Base-by-base conservation (phyloP, 2,888 invertebrate genomes). In the Lasiommata megera region DNA sequence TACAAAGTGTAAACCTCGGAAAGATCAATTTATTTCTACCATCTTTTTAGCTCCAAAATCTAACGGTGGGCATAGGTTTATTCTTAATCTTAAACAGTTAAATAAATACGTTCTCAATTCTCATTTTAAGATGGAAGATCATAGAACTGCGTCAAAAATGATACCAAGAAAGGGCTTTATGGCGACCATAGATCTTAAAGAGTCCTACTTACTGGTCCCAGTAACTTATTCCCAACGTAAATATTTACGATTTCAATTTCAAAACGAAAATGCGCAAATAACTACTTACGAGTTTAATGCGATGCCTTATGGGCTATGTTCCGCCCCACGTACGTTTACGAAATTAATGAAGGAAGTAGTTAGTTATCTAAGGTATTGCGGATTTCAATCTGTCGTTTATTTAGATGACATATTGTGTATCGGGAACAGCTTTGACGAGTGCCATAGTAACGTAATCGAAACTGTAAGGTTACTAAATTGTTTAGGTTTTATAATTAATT, bases 61-160 rank as follows among this genome's bases (percentile, higher is more conserved):
- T 18, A 18, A 41, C 6, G 18, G 41, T 6, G 18, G 18, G 3
- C 6, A 41, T 8, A 11, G 18, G 0, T 41, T 41, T 41, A 18
- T 41, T 11, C 11, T 41, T 2, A 41, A 41, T n/a, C 6, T 41
- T 0, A 41, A 41, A 40, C 17, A 8, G 3, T 18, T 40, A 40
- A 40, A 40, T 11, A 18, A 41, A 41, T 41, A 6, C 18, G 8
- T 41, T 18, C 3, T 1, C 0, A 11, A 11, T 11, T 11, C 1
- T 18, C 41, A 41, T 41, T 41, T 41, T 41, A 41, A 41, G 18
- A 41, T 41, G 38, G 38, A 38, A 9, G 38, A 38, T 8, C 9
- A 38, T 38, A 8, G 38, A 7, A 38, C 38, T 0, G 38, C 38
- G 8, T 38, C 16, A 16, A 38, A 17, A 38, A 7, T 38, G 2